phyloP scores from a whole-genome alignment of 1,140 invertebrate genomes.

The Proctacanthus coquilletti region DNA sequence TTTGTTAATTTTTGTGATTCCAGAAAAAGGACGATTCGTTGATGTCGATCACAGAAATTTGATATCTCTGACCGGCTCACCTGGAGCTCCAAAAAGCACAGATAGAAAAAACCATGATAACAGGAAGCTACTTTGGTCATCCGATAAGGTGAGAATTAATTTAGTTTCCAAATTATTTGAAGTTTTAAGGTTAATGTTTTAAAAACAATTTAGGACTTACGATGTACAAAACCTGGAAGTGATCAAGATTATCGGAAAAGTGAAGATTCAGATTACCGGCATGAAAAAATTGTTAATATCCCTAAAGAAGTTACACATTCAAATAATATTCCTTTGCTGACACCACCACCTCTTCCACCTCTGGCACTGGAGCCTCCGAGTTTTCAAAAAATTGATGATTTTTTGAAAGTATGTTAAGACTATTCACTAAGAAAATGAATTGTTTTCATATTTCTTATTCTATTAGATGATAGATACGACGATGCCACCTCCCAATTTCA shows the following conservation, averaged over 20 bases:
- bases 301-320: neutral
- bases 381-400: neutral
- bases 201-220: neutral
- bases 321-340: neutral
- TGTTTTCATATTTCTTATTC: neutral
- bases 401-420: neutral
- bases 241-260: neutral
- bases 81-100: conserved; percentile 29
- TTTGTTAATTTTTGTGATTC: conserved; percentile 1
- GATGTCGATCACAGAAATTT: conserved; percentile 71
- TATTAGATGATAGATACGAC: neutral
- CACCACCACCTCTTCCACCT: neutral
- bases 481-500: neutral
- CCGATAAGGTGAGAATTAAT: conserved; percentile 11
- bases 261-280: neutral
- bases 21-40: conserved; percentile 24
- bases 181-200: neutral
- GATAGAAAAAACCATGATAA: conserved; percentile 1
- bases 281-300: no score
- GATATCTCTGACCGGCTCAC: conserved; percentile 64
- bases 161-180: neutral
- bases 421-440: neutral
- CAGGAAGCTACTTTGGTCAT: conserved; percentile 2
- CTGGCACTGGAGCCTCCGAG: neutral
- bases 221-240: neutral